Evolutionary conservation across 2,888 invertebrate genomes (phyloP).

Genomic region (Amorpha juglandis): DNA sequence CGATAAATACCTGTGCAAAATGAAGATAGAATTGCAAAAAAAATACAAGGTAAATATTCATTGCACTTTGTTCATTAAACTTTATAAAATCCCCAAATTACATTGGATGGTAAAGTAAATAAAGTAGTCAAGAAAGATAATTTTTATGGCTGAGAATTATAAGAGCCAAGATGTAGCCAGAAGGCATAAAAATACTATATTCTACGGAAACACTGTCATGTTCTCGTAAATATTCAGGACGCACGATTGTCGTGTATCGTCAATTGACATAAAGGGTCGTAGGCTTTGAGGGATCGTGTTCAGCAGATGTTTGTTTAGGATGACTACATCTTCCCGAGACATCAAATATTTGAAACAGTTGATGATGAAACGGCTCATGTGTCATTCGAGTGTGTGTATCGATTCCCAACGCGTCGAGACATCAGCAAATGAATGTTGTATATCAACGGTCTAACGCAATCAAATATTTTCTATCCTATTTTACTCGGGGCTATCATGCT

Average conservation of each 20-base stretch:
- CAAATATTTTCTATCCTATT: constrained; percentile 2
- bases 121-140: no score
- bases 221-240: constrained; percentile 41
- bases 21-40: no score
- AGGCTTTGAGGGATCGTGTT: constrained; percentile 39
- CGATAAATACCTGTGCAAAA: no score
- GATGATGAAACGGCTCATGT: constrained; percentile 61
- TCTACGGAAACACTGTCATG: background rate
- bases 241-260: constrained; percentile 39
- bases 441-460: background rate
- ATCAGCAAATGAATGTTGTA: background rate
- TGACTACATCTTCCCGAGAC: constrained; percentile 49
- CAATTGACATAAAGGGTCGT: constrained; percentile 37
- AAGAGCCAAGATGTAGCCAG: background rate
- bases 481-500: background rate
- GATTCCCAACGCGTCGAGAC: constrained; percentile 28
- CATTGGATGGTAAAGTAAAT: no score
- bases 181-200: background rate
- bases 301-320: constrained; percentile 58
- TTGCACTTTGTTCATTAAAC: no score
- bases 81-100: no score
- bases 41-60: no score
- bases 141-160: background rate
- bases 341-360: constrained; percentile 74
- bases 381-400: constrained; percentile 48